These are phyloP conservation scores for Jordanella pulchra DNA, from an alignment of 2,797 vertebrate genomes.

Conservation along the genomic window DNA sequence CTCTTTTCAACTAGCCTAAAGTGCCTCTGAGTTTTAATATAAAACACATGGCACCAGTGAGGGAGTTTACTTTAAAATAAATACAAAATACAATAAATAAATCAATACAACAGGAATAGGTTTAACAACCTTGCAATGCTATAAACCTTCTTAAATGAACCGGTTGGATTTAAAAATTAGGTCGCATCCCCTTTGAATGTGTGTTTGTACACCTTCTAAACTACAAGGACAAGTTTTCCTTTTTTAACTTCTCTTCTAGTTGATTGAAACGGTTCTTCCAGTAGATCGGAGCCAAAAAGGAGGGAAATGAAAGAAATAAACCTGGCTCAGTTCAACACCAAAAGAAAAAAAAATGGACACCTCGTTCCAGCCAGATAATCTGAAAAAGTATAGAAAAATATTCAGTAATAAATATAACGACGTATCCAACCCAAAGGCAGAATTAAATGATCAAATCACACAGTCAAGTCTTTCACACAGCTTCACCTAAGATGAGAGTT, in stretches of 20 bases:
- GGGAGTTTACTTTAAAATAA: neutral
- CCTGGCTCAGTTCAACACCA: neutral
- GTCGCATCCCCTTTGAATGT: neutral
- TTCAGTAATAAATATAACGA: neutral
- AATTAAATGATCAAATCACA: slow-evolving; percentile 5
- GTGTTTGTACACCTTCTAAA: neutral
- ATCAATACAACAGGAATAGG: neutral
- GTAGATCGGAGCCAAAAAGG: neutral
- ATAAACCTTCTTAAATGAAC: neutral
- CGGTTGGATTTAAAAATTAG: neutral
- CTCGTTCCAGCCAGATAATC: slow-evolving; percentile 8
- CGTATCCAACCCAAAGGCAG: neutral
- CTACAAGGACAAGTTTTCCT: neutral
- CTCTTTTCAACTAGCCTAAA: neutral
- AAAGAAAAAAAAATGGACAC: slow-evolving; percentile 17
- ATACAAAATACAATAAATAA: neutral
- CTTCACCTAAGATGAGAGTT: slow-evolving; percentile 3
- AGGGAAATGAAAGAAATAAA: too few species aligned
- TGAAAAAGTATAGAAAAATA: neutral
- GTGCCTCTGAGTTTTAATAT: neutral
- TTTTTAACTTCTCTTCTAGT: neutral
- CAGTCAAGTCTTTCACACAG: slow-evolving; percentile 1
- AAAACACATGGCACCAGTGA: neutral
- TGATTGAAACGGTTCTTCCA: slow-evolving; percentile 4
- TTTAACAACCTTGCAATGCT: neutral